Conservation (phyloP, 2,888 invertebrate species). For the Cynaeus angustus region DNA sequence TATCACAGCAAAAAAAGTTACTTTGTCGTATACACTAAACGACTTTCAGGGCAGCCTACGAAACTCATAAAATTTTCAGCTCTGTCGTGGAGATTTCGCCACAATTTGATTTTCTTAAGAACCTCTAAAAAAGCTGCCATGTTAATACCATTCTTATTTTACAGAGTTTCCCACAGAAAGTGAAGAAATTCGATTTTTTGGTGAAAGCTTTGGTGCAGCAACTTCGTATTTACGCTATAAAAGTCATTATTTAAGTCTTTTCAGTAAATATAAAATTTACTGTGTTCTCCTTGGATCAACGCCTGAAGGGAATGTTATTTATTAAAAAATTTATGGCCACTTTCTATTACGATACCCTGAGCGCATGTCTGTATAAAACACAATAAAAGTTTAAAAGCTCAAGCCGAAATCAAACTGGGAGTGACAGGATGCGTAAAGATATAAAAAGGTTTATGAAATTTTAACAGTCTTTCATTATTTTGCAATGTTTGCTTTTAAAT, state of each 20-base stretch:
- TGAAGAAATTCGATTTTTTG: not conserved
- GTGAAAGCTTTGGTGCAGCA: not conserved
- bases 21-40: conserved; percentile 4
- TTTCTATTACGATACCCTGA: conserved; percentile 27
- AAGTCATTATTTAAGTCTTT: not conserved
- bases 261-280: conserved; percentile 3
- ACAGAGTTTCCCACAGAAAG: not conserved
- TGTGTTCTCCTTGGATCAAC: not conserved
- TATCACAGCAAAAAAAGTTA: not conserved
- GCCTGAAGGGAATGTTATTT: conserved; percentile 3
- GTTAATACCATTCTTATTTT: conserved; percentile 11
- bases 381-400: conserved; percentile 26
- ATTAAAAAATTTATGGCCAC: conserved; percentile 34
- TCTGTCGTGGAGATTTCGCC: conserved; percentile 2
- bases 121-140: conserved; percentile 5
- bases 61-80: conserved; percentile 10
- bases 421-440: too few species aligned
- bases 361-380: conserved; percentile 21
- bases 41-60: not conserved
- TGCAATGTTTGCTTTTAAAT: too few species aligned
- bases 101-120: conserved; percentile 6
- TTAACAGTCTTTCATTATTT: too few species aligned
- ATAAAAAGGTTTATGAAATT: too few species aligned
- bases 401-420: conserved; percentile 6
- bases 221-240: not conserved